Conservation (phyloP, 2,888 invertebrate genomes). For the Belgica antarctica region DNA sequence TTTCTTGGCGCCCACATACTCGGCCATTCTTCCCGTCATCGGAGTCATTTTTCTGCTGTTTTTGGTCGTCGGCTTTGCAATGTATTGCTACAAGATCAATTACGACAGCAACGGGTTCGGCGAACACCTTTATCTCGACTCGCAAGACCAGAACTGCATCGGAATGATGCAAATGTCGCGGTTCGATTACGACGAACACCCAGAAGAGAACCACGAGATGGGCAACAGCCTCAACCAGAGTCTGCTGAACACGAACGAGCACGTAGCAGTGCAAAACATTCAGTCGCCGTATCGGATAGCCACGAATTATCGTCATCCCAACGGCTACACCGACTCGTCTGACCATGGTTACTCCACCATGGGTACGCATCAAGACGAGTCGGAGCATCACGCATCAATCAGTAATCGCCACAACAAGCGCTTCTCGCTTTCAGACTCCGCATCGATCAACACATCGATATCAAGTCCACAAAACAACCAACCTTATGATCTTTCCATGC, state of each 20-base stretch:
- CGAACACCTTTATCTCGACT: conserved; percentile 58
- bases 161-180: conserved; percentile 63
- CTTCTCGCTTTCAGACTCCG: conserved; percentile 61
- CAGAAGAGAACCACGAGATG: conserved; percentile 50
- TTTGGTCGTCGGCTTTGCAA: conserved; percentile 74
- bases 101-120: conserved; percentile 48
- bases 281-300: conserved; percentile 81
- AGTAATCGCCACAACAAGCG: conserved; percentile 51
- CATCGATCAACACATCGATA: conserved; percentile 58
- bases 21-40: conserved; percentile 82
- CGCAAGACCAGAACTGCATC: conserved; percentile 60
- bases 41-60: conserved; percentile 81
- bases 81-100: conserved; percentile 80
- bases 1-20: conserved; percentile 57
- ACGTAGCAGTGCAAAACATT: conserved; percentile 66
- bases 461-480: conserved; percentile 54
- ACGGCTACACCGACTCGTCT: conserved; percentile 62
- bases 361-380: conserved; percentile 83
- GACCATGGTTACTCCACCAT: conserved; percentile 81
- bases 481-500: conserved; percentile 44
- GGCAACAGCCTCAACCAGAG: conserved; percentile 60
- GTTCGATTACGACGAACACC: conserved; percentile 67
- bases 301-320: conserved; percentile 72
- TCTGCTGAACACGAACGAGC: conserved; percentile 61
- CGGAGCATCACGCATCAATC: conserved; percentile 62